Percentiles rank a stretch among this genome's conserved stretches.
phyloP scores from a whole-genome alignment of 2,888 invertebrate genomes.

The Cosmia trapezina region DNA sequence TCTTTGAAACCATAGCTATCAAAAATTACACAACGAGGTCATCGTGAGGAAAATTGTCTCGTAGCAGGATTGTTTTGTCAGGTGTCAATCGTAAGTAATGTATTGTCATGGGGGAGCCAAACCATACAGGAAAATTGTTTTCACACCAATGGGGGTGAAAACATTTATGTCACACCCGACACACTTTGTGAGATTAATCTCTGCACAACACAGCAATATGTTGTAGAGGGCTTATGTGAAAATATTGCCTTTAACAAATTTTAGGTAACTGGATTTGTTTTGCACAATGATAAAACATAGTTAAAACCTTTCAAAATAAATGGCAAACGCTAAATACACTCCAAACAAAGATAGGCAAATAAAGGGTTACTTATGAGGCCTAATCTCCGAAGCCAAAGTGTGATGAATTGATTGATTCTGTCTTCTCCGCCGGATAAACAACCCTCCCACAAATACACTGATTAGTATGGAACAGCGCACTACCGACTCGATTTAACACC shows the following conservation, averaged over 20 bases:
- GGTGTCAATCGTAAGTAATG: slow-evolving; percentile 70
- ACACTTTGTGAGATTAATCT: slow-evolving; percentile 55
- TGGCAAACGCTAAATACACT: background rate
- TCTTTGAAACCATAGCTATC: too few species aligned
- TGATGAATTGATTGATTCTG: slow-evolving; percentile 73
- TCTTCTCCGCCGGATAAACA: slow-evolving; percentile 64
- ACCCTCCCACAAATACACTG: slow-evolving; percentile 74
- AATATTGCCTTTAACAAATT: slow-evolving; percentile 6
- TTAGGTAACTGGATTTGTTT: background rate
- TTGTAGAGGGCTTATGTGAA: background rate
- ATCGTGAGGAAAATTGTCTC: slow-evolving; percentile 9
- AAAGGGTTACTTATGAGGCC: slow-evolving; percentile 42
- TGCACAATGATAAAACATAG: background rate
- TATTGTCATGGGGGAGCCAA: slow-evolving; percentile 68
- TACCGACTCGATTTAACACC: slow-evolving; percentile 63
- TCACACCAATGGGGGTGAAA: slow-evolving; percentile 79
- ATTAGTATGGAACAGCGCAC: slow-evolving; percentile 71
- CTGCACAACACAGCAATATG: slow-evolving; percentile 17
- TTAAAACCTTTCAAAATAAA: background rate
- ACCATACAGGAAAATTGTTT: slow-evolving; percentile 68
- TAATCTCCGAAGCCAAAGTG: slow-evolving; percentile 56
- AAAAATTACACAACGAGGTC: slow-evolving; percentile 6
- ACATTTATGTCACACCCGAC: slow-evolving; percentile 68
- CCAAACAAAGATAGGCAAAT: slow-evolving; percentile 47
- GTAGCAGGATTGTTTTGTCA: slow-evolving; percentile 61